Evolutionary conservation across 2,113 vertebrate species (phyloP), one percentile per base, ranked within the genome.

Genomic region (Megatriorchis doriae): DNA sequence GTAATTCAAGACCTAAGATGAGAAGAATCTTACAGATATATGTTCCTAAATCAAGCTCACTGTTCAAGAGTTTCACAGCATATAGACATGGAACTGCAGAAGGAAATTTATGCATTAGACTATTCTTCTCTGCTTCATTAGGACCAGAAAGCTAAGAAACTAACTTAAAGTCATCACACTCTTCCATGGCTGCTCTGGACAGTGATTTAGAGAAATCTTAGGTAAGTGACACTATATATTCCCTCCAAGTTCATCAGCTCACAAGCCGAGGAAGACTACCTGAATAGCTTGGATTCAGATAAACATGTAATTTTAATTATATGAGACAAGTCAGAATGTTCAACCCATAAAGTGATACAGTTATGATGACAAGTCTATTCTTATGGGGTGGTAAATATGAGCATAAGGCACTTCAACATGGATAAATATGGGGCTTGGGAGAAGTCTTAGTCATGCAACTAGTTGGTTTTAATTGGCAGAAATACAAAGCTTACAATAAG

Each of bases 341-440:
- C 38, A 50, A 11, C 6, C 19, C 11, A n/a, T 26, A 31, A 92
- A 83, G 43, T 31, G 42, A 50, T 45, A n/a, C 8, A 26, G 42
- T 78, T 62, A 55, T 0, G 0, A 40, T 40, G n/a, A 58, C 50
- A 47, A 0, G 1, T 25, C 42, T 88, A 50, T 36, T 87, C 65
- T 86, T 65, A 53, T 3, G 7, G 19, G 25, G 8, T 52, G 8
- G 6, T 17, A 86, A 53, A 58, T 56, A 62, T 6, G 48, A 56
- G 17, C 42, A 34, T 13, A 71, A 73, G 19, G 25, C 15, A 18
- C 32, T 50, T 70, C 42, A 65, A 55, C 22, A 53, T 7, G 36
- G 42, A 55, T 63, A 79, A 92, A 85, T 20, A 48, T 1, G 27
- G 45, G 43, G 15, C 38, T 81, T n/a, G 32, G 29, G 21, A 62